A percentile compares a stretch with the other conserved stretches of the same genome.
These are phyloP conservation scores for Cephus runcator DNA, from an alignment of 2,888 invertebrate species.

Conservation along the genomic window DNA sequence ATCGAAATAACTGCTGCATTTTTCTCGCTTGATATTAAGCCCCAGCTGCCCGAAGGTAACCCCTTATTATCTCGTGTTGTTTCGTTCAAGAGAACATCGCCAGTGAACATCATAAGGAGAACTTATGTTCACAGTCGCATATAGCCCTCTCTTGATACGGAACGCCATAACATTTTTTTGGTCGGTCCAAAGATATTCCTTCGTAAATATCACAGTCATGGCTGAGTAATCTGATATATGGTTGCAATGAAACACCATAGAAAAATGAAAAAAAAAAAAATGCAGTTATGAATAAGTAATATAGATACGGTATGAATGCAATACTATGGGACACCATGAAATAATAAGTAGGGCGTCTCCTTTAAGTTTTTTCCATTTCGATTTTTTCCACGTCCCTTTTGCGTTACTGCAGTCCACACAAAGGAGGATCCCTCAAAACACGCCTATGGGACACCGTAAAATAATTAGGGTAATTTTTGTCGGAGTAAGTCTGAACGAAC, in stretches of 20 bases:
- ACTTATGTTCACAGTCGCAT: background rate
- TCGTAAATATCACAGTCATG: background rate
- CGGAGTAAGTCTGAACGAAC: background rate
- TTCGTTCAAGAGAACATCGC: background rate
- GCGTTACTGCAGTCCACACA: background rate
- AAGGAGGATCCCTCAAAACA: background rate
- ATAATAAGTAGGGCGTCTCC: background rate
- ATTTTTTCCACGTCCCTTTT: background rate
- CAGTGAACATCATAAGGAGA: background rate
- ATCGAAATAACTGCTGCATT: conserved; percentile 47
- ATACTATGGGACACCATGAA: background rate
- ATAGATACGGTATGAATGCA: background rate
- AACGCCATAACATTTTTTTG: background rate
- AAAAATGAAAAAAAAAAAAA: background rate
- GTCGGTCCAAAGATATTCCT: background rate
- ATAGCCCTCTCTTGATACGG: background rate
- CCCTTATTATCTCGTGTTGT: background rate
- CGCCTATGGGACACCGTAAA: background rate
- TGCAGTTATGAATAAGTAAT: background rate
- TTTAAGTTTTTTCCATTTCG: background rate
- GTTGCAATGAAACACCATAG: background rate
- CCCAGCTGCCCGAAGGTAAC: background rate
- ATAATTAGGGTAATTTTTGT: background rate
- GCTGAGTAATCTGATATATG: background rate
- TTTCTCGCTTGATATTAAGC: background rate